A percentile compares a stretch with the other conserved stretches of the same genome.
phyloP scores from a whole-genome alignment of 2,113 vertebrate genomes.

The Sceloporus undulatus region DNA sequence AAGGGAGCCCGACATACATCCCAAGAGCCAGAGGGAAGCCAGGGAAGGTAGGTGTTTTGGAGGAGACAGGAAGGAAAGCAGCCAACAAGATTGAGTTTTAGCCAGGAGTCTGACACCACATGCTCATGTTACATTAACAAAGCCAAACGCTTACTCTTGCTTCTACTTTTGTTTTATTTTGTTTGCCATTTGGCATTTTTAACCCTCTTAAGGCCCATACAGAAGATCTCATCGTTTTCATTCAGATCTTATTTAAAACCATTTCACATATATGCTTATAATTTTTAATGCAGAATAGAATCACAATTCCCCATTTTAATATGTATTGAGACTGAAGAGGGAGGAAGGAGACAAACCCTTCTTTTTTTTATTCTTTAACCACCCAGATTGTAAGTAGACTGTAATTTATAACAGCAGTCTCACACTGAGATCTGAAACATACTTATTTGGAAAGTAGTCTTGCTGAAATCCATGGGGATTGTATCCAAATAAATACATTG shows the following conservation, averaged over 20 bases:
- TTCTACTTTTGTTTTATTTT: conserved; percentile 25
- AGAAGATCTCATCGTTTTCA: background rate
- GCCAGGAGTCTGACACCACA: conserved; percentile 30
- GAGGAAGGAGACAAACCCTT: background rate
- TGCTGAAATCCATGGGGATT: background rate
- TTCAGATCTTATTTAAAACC: background rate
- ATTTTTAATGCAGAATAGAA: background rate
- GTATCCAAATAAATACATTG: conserved; percentile 7
- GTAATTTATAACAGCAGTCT: background rate
- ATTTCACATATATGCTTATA: background rate
- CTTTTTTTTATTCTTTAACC: background rate
- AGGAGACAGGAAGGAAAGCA: conserved; percentile 18
- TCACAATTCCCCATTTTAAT: no score
- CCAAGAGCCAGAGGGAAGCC: conserved; percentile 13
- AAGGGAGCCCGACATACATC: conserved; percentile 5
- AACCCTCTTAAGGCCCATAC: background rate
- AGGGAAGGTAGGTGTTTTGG: conserved; percentile 19
- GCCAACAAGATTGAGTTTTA: conserved; percentile 4
- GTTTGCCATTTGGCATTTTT: background rate
- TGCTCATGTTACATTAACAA: conserved; percentile 10
- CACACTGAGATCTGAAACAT: background rate
- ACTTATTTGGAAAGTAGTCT: background rate
- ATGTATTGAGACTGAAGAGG: background rate
- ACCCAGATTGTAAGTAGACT: background rate
- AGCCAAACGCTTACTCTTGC: conserved; percentile 5